Conservation (phyloP, 2,113 vertebrate species). For the Grus americana region DNA sequence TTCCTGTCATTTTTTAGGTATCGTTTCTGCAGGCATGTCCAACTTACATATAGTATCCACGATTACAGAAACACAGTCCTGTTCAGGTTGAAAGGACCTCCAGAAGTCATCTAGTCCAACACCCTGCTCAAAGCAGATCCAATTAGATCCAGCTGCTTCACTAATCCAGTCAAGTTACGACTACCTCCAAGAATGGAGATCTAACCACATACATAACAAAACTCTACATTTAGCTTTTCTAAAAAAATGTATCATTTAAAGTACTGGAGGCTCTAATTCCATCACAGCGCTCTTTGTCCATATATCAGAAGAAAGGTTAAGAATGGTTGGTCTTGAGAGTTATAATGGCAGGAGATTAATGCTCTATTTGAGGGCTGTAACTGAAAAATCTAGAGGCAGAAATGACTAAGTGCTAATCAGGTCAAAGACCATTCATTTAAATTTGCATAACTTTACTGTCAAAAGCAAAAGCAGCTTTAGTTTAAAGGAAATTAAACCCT, state of each 20-base stretch:
- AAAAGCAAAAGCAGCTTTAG: not conserved
- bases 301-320: not conserved
- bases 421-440: not conserved
- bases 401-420: not conserved
- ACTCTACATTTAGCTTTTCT: not conserved
- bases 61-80: not conserved
- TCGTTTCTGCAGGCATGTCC: not conserved
- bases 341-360: not conserved
- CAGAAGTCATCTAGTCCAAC: not conserved
- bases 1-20: not conserved
- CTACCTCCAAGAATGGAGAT: not conserved
- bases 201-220: not conserved
- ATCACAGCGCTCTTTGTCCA: not conserved
- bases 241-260: not conserved
- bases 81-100: not conserved
- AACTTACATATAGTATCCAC: not conserved
- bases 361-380: not conserved
- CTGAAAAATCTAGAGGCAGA: not conserved
- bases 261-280: not conserved
- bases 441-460: not conserved
- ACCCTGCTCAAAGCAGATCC: not conserved
- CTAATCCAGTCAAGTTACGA: not conserved
- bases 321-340: not conserved
- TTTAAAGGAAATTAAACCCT: not conserved
- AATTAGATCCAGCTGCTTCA: not conserved